A percentile compares a stretch with the other conserved stretches of the same genome.
Evolutionary conservation across 2,888 invertebrate species (phyloP).

Genomic region (Globia sparganii): DNA sequence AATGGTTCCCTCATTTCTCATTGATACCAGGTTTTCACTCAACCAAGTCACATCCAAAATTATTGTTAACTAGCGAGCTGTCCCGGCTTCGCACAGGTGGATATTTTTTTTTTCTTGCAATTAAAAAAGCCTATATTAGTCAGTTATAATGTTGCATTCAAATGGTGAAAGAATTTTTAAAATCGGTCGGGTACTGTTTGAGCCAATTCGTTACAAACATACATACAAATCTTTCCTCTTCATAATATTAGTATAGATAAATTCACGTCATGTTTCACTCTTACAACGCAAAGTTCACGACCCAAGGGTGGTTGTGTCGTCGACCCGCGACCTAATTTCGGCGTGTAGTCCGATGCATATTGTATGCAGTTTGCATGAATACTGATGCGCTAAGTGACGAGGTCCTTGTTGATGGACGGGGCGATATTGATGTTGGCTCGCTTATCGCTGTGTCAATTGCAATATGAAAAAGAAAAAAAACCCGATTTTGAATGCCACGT

Average conservation of each 20-base stretch:
- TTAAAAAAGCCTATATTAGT: no score
- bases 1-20: not conserved
- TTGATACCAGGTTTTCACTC: not conserved
- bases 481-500: not conserved
- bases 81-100: no score
- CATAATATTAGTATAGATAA: no score
- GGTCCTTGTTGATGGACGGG: conserved; percentile 6
- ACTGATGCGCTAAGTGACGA: conserved; percentile 21
- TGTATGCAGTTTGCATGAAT: conserved; percentile 51
- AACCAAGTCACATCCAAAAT: not conserved
- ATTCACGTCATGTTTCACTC: conserved; percentile 17
- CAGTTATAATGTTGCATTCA: no score
- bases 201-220: no score
- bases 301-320: conserved; percentile 34
- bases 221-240: no score
- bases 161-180: no score
- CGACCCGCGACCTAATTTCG: conserved; percentile 58
- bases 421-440: not conserved
- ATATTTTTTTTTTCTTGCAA: no score
- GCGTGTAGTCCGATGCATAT: conserved; percentile 45
- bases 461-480: not conserved
- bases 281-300: conserved; percentile 57
- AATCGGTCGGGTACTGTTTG: no score
- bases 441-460: not conserved
- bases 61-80: no score